Evolutionary conservation across 2,113 vertebrate genomes (phyloP).

Genomic region (Albula glossodonta): DNA sequence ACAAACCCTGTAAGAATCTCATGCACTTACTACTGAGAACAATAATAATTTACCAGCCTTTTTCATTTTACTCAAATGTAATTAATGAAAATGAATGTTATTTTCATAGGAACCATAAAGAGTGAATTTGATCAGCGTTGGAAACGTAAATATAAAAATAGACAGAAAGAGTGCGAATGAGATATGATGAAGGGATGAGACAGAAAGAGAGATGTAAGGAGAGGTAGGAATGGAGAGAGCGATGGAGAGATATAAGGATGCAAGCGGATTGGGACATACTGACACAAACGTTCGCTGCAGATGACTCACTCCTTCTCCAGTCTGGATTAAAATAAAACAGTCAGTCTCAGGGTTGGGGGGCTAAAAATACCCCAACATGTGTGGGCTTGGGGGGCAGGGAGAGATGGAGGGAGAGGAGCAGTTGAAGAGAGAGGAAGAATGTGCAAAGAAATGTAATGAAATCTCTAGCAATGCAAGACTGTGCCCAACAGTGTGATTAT

Average conservation of each 20-base stretch:
- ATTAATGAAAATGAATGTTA: not conserved
- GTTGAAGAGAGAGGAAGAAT: not conserved
- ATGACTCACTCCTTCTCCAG: conserved; percentile 72
- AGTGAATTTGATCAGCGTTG: conserved; percentile 21
- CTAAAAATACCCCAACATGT: conserved; percentile 73
- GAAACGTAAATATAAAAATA: conserved; percentile 34
- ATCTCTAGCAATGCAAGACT: not conserved
- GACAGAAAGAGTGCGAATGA: conserved; percentile 38
- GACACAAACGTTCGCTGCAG: conserved; percentile 68
- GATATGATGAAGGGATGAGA: conserved; percentile 22
- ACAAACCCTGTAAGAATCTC: not conserved
- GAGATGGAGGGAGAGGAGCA: not conserved
- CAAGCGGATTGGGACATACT: conserved; percentile 55
- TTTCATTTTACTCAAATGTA: not conserved
- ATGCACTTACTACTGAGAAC: too few relatives aligned
- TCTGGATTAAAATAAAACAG: conserved; percentile 78
- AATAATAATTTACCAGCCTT: not conserved
- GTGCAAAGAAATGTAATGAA: too few relatives aligned
- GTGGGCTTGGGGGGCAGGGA: conserved; percentile 56
- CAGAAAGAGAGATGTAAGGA: conserved; percentile 19
- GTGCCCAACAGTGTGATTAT: not conserved
- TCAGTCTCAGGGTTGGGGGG: conserved; percentile 63
- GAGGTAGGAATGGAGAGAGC: conserved; percentile 31
- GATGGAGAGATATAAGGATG: conserved; percentile 51
- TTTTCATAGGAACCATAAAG: not conserved